A percentile compares a stretch with the other conserved stretches of the same genome.
phyloP scores from a whole-genome alignment of 2,797 vertebrate species.

The Prunella strophiata region DNA sequence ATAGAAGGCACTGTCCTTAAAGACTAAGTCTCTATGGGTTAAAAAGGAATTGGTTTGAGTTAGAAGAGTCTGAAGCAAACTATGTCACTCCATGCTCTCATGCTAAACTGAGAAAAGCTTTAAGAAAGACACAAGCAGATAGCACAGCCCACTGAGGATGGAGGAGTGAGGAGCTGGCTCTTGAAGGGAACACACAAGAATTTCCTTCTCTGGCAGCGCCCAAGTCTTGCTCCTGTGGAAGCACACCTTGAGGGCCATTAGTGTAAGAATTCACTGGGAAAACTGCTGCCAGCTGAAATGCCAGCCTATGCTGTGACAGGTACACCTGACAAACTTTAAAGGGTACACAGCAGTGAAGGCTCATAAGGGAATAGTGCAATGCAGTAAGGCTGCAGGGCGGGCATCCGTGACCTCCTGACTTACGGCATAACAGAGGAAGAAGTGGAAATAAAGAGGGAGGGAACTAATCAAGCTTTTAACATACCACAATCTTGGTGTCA shows the following conservation, averaged over 20 bases:
- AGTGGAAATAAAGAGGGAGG: not conserved
- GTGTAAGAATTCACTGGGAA: not conserved
- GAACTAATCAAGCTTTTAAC: not conserved
- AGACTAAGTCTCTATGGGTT: not conserved
- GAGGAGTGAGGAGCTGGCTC: not conserved
- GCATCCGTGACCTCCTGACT: accelerated
- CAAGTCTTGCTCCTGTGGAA: not conserved
- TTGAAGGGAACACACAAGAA: not conserved
- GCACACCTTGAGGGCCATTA: not conserved
- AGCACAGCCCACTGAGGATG: not conserved
- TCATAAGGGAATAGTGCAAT: not conserved
- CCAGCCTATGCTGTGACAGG: not conserved
- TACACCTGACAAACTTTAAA: not conserved
- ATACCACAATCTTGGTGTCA: constrained; percentile 87
- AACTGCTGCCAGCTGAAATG: not conserved
- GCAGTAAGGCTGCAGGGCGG: not conserved
- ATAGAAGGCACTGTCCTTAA: not conserved
- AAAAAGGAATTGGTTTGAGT: not conserved
- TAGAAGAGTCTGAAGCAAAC: not conserved
- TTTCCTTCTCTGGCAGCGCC: accelerated
- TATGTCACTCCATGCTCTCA: not conserved
- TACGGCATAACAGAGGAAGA: not conserved
- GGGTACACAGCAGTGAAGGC: not conserved
- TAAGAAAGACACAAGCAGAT: not conserved
- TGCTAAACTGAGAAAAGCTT: not conserved